Base-by-base conservation (phyloP, 1,140 invertebrate species). In the Hypothenemus hampei region DNA sequence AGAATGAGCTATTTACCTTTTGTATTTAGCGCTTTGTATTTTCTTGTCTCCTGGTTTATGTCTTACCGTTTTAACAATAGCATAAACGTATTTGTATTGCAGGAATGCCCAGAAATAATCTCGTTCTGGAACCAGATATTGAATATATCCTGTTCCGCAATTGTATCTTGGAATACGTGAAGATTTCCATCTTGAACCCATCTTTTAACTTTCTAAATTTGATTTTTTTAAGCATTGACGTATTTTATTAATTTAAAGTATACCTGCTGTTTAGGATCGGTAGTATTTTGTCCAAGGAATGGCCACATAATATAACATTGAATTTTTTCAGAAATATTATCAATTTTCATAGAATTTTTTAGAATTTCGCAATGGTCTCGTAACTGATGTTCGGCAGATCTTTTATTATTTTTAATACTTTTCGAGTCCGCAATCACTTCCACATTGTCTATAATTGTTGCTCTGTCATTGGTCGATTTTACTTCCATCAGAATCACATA, bases 401-500 rank as follows among this genome's bases (percentile, higher is more conserved):
- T 50, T 51, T 72, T 72, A 50, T 70, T 71, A 39, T 71, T 72
- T 57, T 72, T 72, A 18, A 72, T 68, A 2, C 63, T 49, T 41
- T 62, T 67, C 1, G 69, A 63, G 43, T 70, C 63, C 23, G 67
- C 65, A 16, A 36, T 62, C 15, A 61, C 50, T 31, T 62, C 58
- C 7, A 63, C 7, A 31, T 63, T 57, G n/a, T 48, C 31, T 23
- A 56, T 54, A 11, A 40, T 51, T 4, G 60, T 64, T 3, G 48
- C 50, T 5, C 39, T 33, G 39, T 72, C 70, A 35, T 66, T 65
- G 7, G 66, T 69, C 11, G 70, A 72, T 61, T 72, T 72, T 1
- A 72, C 68, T 65, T 72, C 70, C 4, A 64, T 52, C 3, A 72
- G 53, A 0, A 59, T 46, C 6, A 71, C 62, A 46, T 54, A 65